These are phyloP conservation scores for Calidris pygmaea DNA, from an alignment of 2,113 vertebrate genomes.

Conservation along the genomic window DNA sequence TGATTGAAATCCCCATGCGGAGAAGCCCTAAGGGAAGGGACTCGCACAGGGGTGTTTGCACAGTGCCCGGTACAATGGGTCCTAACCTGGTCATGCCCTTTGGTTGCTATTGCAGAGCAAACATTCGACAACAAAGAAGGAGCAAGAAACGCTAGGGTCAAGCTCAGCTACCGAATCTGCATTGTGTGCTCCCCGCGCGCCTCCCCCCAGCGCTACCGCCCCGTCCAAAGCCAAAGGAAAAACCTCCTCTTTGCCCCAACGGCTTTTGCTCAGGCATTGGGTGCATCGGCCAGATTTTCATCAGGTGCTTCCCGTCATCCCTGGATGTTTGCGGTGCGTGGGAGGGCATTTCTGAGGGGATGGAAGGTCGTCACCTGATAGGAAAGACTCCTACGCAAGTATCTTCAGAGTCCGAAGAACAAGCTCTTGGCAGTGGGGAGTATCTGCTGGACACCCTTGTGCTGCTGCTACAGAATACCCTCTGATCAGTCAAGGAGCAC, in stretches of 20 bases:
- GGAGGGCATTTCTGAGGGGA: not conserved
- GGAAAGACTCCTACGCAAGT: not conserved
- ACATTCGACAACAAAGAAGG: slow-evolving; percentile 32
- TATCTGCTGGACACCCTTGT: not conserved
- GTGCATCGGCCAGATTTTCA: not conserved
- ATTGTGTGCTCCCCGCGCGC: not conserved
- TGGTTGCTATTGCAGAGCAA: slow-evolving; percentile 49
- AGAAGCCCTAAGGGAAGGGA: not conserved
- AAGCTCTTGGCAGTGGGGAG: not conserved
- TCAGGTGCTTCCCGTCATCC: not conserved
- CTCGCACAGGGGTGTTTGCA: slow-evolving; percentile 22
- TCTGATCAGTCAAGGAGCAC: not conserved
- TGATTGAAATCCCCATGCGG: not conserved
- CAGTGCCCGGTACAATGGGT: slow-evolving; percentile 47
- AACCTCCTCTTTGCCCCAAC: not conserved
- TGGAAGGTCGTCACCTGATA: not conserved
- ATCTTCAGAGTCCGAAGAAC: not conserved
- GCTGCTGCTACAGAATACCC: not conserved
- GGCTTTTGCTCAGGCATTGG: not conserved
- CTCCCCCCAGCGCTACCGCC: not conserved
- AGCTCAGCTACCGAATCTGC: not conserved
- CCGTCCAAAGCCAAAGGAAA: not conserved
- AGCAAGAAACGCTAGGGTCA: slow-evolving; percentile 8
- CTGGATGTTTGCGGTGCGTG: not conserved
- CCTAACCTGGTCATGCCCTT: slow-evolving; percentile 60